Evolutionary conservation across 2,797 vertebrate genomes (phyloP), one percentile per base, ranked within the genome.

Genomic region (Xenops minutus): DNA sequence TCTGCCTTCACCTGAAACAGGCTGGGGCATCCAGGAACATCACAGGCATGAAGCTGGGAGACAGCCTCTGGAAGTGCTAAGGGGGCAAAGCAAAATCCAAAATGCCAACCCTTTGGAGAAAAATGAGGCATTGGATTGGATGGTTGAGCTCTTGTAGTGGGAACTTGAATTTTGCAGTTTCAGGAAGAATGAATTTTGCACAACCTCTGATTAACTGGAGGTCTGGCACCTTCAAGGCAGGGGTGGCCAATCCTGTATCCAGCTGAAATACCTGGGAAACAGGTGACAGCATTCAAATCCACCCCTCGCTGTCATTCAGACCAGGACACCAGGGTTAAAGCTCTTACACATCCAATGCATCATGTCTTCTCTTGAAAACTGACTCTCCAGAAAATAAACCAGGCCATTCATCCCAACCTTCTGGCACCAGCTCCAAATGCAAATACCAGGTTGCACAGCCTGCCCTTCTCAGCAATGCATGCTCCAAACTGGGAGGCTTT

Each of bases 381-480:
- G 48, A 19, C 77, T 95, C 59, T 93, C 74, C 73, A 90, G 89
- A 79, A 95, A 75, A 95, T 62, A 93, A 89, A 77, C 61, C 77
- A 63, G 55, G 67, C 72, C 73, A 69, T 94, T 85, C 62, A 63
- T 39, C 30, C 41, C 75, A 51, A 18, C 68, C 68, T 51, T 82
- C 69, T 92, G 83, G 72, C 85, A 56, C 37, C 2, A 0, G 13
- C 86, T 58, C 62, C 1, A 8, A 90, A 49, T 36, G 71, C 63
- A 93, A 90, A 95, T 72, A 80, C 64, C 91, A 77, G 88, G 90
- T 87, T 93, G 80, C 52, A 51, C 87, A 92, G 90, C 30, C 77
- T 91, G 92, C 88, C 66, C 90, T 59, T 54, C 87, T 76, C 76
- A 2, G 80, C 51, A 8, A 44, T 0, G 36, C 74, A 54, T 41